A percentile compares a stretch with the other conserved stretches of the same genome.
These are phyloP conservation scores for Tapera naevia DNA, from an alignment of 2,797 vertebrate genomes.

Conservation along the genomic window DNA sequence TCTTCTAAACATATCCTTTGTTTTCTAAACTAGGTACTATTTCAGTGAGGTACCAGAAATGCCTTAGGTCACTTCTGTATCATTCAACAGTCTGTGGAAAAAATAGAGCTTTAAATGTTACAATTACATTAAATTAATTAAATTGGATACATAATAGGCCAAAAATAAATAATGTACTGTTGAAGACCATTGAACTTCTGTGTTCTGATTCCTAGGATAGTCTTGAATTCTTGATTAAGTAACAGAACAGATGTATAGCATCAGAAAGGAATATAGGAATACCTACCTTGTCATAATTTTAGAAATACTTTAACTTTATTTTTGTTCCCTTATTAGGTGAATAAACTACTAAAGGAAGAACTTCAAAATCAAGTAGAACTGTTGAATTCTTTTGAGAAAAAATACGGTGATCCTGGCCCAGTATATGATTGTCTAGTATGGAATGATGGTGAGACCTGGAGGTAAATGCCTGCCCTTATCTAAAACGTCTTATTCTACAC, in stretches of 20 bases:
- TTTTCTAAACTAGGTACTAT: not conserved
- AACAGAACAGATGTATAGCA: not conserved
- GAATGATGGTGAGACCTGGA: constrained; percentile 93
- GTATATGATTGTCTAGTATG: constrained; percentile 96
- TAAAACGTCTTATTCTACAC: not conserved
- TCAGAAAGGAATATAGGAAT: not conserved
- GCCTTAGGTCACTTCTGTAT: not conserved
- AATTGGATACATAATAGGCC: not conserved
- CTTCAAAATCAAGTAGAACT: constrained; percentile 92
- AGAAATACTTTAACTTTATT: not conserved
- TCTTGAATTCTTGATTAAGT: not conserved
- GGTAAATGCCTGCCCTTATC: constrained; percentile 71
- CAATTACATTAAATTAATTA: not conserved
- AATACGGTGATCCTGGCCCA: constrained; percentile 95
- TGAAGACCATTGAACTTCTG: not conserved
- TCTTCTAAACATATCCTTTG: not conserved
- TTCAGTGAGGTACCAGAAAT: not conserved
- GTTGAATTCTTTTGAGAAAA: constrained; percentile 94
- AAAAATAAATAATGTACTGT: not conserved
- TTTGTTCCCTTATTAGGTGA: constrained; percentile 74
- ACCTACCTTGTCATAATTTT: not conserved
- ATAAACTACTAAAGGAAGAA: constrained; percentile 95
- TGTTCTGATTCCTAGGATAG: not conserved
- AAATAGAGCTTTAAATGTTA: not conserved
- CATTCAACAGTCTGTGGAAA: not conserved